These are phyloP conservation scores for Sebastes vulpes DNA, from an alignment of 2,797 vertebrate species.

Conservation along the genomic window DNA sequence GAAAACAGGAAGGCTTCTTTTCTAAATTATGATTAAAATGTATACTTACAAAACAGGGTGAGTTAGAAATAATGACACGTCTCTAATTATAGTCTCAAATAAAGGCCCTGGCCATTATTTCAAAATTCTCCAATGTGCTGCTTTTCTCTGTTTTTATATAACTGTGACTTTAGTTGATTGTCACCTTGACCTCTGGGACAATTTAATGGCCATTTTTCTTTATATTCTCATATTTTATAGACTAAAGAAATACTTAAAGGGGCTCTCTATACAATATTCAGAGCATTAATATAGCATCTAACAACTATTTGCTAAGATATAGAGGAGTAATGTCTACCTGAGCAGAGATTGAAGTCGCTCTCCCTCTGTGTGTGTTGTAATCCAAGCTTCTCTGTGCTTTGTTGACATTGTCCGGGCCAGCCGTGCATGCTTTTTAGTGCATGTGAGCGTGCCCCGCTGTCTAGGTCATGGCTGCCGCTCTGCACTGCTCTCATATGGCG, in stretches of 20 bases:
- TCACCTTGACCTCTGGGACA: background rate
- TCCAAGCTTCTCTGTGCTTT: too few relatives aligned
- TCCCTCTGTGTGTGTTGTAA: too few relatives aligned
- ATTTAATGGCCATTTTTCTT: background rate
- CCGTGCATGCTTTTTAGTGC: too few relatives aligned
- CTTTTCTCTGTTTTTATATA: background rate
- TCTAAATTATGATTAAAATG: background rate
- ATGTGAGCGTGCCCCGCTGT: too few relatives aligned
- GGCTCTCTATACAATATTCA: too few relatives aligned
- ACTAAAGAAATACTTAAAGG: background rate
- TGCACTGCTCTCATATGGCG: too few relatives aligned
- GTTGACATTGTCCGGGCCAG: too few relatives aligned
- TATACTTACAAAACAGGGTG: background rate
- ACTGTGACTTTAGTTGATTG: background rate
- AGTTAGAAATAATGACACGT: background rate
- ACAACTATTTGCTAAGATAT: too few relatives aligned
- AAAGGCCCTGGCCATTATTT: background rate
- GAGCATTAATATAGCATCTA: too few relatives aligned
- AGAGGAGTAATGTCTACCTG: too few relatives aligned
- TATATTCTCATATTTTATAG: background rate
- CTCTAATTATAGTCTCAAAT: background rate
- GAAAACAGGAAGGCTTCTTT: background rate
- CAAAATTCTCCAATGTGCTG: background rate
- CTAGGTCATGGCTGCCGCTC: rapidly evolving
- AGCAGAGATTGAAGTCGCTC: too few relatives aligned